These are phyloP conservation scores for Pseudomyrmex flavicornis DNA, from an alignment of 1,140 invertebrate species.

Conservation along the genomic window DNA sequence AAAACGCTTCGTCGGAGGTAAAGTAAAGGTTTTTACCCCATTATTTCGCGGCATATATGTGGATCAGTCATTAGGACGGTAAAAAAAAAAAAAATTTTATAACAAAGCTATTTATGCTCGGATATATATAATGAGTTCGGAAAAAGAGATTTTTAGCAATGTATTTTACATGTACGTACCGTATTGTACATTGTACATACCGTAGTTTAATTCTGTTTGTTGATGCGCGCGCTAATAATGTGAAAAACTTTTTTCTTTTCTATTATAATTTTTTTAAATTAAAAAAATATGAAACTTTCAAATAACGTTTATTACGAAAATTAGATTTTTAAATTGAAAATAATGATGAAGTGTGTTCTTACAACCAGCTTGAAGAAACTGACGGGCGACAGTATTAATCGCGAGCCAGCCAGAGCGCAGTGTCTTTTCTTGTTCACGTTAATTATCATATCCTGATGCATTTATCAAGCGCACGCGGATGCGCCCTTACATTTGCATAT, in stretches of 20 bases:
- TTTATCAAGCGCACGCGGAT: constrained; percentile 38
- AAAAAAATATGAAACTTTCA: background rate
- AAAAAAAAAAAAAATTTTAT: background rate
- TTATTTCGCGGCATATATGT: constrained; percentile 1
- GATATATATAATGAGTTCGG: background rate
- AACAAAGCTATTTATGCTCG: background rate
- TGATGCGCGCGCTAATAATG: no score
- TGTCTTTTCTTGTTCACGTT: constrained; percentile 45
- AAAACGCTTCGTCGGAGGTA: background rate
- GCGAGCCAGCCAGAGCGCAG: background rate
- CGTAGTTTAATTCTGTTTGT: no score
- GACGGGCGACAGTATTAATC: constrained; percentile 39
- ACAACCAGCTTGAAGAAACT: constrained; percentile 23
- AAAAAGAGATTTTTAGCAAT: no score
- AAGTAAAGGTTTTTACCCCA: constrained; percentile 7
- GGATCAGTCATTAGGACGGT: background rate
- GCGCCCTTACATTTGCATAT: constrained; percentile 42
- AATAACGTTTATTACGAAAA: background rate
- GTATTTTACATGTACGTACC: no score
- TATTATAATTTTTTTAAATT: background rate
- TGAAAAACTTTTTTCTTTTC: background rate
- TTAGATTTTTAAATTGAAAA: background rate
- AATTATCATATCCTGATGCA: constrained; percentile 59
- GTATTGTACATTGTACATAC: no score
- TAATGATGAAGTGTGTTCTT: background rate